These are phyloP conservation scores for Jordanella pulchra DNA, from an alignment of 2,797 vertebrate genomes.

Conservation along the genomic window DNA sequence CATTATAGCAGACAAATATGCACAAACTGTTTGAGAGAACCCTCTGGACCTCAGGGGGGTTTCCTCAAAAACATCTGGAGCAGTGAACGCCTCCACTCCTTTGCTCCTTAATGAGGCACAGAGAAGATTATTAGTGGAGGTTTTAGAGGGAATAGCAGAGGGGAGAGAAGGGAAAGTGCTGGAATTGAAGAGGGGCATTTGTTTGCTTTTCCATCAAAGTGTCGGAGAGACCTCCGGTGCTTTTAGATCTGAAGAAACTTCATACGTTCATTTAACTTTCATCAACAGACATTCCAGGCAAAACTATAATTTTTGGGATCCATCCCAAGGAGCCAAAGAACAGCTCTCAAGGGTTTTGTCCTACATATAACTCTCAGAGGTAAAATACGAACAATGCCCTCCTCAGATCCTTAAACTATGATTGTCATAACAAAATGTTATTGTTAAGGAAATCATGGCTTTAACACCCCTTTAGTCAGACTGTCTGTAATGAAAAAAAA, in stretches of 20 bases:
- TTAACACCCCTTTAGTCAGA: not conserved
- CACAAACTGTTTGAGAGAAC: slow-evolving; percentile 45
- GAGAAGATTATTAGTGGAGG: slow-evolving; percentile 71
- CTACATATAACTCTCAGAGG: slow-evolving; percentile 44
- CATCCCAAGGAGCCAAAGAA: slow-evolving; percentile 43
- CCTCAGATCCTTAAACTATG: not conserved
- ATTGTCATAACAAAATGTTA: not conserved
- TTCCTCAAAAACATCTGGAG: slow-evolving; percentile 72
- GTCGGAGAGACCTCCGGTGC: slow-evolving; percentile 44
- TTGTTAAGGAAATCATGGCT: not conserved
- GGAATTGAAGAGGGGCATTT: slow-evolving; percentile 50
- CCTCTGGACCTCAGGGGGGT: slow-evolving; percentile 64
- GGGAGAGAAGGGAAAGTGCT: slow-evolving; percentile 31
- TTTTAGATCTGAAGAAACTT: slow-evolving; percentile 55
- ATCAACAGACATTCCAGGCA: slow-evolving; percentile 24
- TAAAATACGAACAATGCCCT: not conserved
- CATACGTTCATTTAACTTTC: slow-evolving; percentile 28
- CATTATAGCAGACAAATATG: slow-evolving; percentile 43
- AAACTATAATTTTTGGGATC: slow-evolving; percentile 20
- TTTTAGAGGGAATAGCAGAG: slow-evolving; percentile 34
- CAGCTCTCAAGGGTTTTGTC: slow-evolving; percentile 42
- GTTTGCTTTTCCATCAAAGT: slow-evolving; percentile 60
- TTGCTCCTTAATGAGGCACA: slow-evolving; percentile 71
- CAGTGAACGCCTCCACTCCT: slow-evolving; percentile 49
- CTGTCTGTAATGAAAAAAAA: not conserved